Evolutionary conservation across 2,797 vertebrate species (phyloP).

Genomic region (Lates japonicus): DNA sequence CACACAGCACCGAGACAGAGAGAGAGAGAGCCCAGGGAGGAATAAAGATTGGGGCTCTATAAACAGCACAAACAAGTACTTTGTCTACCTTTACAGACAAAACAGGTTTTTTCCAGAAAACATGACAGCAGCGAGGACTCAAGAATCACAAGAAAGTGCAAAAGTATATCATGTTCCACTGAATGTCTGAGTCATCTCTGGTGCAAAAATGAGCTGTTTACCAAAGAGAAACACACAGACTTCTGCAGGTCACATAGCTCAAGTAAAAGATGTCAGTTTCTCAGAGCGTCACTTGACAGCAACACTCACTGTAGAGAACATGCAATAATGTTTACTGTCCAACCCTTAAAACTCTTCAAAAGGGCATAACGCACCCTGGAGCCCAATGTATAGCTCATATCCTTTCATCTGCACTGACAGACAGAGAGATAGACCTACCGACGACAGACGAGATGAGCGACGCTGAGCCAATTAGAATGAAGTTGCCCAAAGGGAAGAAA

Average conservation of each 20-base stretch:
- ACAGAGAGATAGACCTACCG: constrained; percentile 69
- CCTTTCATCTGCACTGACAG: constrained; percentile 80
- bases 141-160: constrained; percentile 28
- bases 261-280: constrained; percentile 5
- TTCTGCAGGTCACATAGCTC: constrained; percentile 20
- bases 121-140: constrained; percentile 1
- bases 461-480: constrained; percentile 80
- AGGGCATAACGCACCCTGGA: constrained; percentile 41
- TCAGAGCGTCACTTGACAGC: constrained; percentile 26
- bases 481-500: constrained; percentile 77
- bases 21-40: constrained; percentile 43
- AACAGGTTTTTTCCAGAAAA: constrained; percentile 13
- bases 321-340: constrained; percentile 51
- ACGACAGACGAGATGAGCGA: constrained; percentile 73
- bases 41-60: constrained; percentile 44
- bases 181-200: constrained; percentile 43
- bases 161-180: constrained; percentile 29
- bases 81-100: constrained; percentile 26
- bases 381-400: constrained; percentile 43
- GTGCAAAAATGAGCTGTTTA: constrained; percentile 28
- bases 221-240: background rate
- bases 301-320: constrained; percentile 38
- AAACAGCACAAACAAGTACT: constrained; percentile 53
- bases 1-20: constrained; percentile 66
- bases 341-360: constrained; percentile 53